A percentile compares a stretch with the other conserved stretches of the same genome.
phyloP scores from a whole-genome alignment of 1,140 invertebrate species.

The Mylabris phalerata region DNA sequence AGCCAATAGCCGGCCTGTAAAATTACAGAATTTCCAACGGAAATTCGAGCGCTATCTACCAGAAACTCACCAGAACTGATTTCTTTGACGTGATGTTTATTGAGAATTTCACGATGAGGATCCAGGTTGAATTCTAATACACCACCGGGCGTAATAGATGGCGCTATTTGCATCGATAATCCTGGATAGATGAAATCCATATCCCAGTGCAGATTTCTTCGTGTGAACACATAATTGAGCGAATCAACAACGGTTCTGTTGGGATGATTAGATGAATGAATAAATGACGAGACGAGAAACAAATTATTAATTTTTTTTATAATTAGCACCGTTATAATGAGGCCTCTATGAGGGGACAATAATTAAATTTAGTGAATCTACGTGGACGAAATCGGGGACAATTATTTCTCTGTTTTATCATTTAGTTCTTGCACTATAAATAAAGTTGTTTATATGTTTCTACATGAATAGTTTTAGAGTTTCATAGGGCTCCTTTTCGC shows the following conservation, averaged over 20 bases:
- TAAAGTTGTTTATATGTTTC: too few species aligned
- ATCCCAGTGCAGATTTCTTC: slow-evolving; percentile 65
- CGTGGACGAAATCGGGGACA: too few species aligned
- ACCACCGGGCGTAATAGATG: slow-evolving; percentile 51
- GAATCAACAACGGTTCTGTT: slow-evolving; percentile 47
- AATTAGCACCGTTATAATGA: too few species aligned
- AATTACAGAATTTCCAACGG: not conserved
- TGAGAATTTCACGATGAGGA: slow-evolving; percentile 46
- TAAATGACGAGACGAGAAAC: too few species aligned
- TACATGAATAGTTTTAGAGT: too few species aligned
- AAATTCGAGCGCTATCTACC: not conserved
- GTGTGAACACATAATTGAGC: slow-evolving; percentile 60
- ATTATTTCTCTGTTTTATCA: too few species aligned
- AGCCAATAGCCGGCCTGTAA: slow-evolving; percentile 61
- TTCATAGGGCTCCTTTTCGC: too few species aligned
- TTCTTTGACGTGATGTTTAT: slow-evolving; percentile 43
- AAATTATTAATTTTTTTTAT: too few species aligned
- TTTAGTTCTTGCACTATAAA: too few species aligned
- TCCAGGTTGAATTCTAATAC: slow-evolving; percentile 67
- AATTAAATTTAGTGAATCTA: too few species aligned
- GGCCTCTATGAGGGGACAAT: too few species aligned
- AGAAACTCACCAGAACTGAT: slow-evolving; percentile 42
- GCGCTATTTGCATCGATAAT: slow-evolving; percentile 60
- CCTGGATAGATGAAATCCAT: slow-evolving; percentile 63
- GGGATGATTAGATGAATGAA: too few species aligned